Evolutionary conservation across 2,113 vertebrate species (phyloP), one percentile per base, ranked within the genome.

Genomic region (Numenius arquata): DNA sequence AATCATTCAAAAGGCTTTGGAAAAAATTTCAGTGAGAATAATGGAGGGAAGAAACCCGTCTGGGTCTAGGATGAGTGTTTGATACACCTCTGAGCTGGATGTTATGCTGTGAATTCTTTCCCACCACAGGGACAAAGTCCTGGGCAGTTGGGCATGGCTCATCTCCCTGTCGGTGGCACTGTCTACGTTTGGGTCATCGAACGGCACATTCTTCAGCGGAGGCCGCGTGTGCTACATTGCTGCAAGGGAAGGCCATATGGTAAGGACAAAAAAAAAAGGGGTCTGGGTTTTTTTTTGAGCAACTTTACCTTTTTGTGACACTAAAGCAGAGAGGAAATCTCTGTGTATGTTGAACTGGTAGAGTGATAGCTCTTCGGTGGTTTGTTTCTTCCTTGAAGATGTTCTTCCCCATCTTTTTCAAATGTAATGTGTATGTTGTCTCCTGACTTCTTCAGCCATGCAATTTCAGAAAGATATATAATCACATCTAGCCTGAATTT

Each of bases 201-300:
- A 99, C 0, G 99, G 98, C 63, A 97, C 96, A 0, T 99, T 99
- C 97, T 99, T 99, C 94, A 98, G 98, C 0, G 98, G 98, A 6
- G 98, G 99, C 41, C 98, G 98, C 0, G 87, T 99, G 74, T 99
- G 98, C 95, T 99, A 98, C n/a, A 98, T 98, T 15, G 99, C 99
- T n/a, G 99, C 98, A 53, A 97, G 99, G 73, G 99, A 99, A 93
- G 99, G 99, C 34, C 99, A 99, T 72, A 95, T 99, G 99, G 99
- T 99, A 94, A 98, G 97, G 48, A 65, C 26, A 27, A 27, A 78
- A 59, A 30, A 68, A 59, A 68, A 65, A 30, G 22, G 29, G 16
- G 5, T 45, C 74, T 87, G 61, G 4, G 21, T n/a, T 86, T 58
- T 32, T 41, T 41, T 87, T 62, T 38, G 34, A 75, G 43, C 47